These are phyloP conservation scores for Cerastoderma edule DNA, from an alignment of 2,888 invertebrate species.

Conservation along the genomic window DNA sequence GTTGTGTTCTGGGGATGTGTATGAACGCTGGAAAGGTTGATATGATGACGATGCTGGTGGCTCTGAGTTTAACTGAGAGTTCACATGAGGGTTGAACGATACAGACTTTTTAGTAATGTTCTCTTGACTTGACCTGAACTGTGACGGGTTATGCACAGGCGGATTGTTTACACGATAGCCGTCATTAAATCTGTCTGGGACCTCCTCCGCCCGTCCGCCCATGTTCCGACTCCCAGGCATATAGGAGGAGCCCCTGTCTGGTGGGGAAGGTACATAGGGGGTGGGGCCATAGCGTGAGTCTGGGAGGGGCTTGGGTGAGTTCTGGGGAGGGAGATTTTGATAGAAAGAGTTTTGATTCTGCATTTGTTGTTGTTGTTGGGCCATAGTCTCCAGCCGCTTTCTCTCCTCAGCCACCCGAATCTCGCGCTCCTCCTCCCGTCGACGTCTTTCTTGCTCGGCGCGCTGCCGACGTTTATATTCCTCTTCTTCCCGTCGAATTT, in stretches of 20 bases:
- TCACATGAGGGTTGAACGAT: conserved; percentile 83
- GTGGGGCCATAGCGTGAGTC: conserved; percentile 46
- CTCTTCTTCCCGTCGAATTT: conserved; percentile 83
- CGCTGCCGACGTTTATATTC: conserved; percentile 71
- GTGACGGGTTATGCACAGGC: conserved; percentile 47
- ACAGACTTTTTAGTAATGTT: conserved; percentile 82
- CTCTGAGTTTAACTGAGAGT: conserved; percentile 79
- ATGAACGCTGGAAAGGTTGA: conserved; percentile 63
- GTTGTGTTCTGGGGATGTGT: conserved; percentile 79
- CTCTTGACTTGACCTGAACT: conserved; percentile 59
- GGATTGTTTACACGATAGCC: conserved; percentile 47
- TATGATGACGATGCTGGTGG: conserved; percentile 62
- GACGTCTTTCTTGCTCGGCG: conserved; percentile 66
- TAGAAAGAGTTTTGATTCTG: conserved; percentile 53
- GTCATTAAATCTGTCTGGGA: conserved; percentile 44
- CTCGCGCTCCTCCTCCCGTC: conserved; percentile 71
- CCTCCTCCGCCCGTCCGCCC: conserved; percentile 35
- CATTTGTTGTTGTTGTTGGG: conserved; percentile 47
- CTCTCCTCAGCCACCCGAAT: conserved; percentile 72
- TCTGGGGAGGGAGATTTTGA: conserved; percentile 72
- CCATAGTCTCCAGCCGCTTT: conserved; percentile 67
- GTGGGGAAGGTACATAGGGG: conserved; percentile 87
- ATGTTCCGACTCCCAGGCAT: conserved; percentile 49
- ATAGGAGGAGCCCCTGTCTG: conserved; percentile 94
- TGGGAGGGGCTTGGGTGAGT: conserved; percentile 52